Evolutionary conservation across 2,888 invertebrate species (phyloP).

Genomic region (Eupithecia dodoneata): DNA sequence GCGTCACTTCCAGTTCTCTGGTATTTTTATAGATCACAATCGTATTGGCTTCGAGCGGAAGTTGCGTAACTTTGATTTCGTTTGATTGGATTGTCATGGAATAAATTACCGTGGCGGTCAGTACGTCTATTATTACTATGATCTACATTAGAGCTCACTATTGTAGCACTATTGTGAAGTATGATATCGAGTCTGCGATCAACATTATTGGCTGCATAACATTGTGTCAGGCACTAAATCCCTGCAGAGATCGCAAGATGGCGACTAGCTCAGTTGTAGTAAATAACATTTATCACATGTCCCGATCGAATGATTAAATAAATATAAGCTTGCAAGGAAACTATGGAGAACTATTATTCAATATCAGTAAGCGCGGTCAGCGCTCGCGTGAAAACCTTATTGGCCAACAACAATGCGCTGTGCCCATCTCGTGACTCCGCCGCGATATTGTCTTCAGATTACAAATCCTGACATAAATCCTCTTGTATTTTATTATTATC

Average conservation of each 20-base stretch:
- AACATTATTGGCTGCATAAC: slow-evolving; percentile 16
- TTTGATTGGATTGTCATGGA: slow-evolving; percentile 36
- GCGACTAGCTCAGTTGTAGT: slow-evolving; percentile 19
- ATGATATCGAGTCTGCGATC: slow-evolving; percentile 15
- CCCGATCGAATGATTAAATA: slow-evolving; percentile 31
- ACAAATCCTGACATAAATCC: slow-evolving; percentile 77
- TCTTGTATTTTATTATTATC: slow-evolving; percentile 74
- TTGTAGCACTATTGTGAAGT: slow-evolving; percentile 3
- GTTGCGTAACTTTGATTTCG: slow-evolving; percentile 31
- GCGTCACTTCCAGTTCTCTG: slow-evolving; percentile 24
- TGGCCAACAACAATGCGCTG: slow-evolving; percentile 70
- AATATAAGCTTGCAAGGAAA: slow-evolving; percentile 24
- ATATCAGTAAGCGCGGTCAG: slow-evolving; percentile 44
- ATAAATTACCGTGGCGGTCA: slow-evolving; percentile 30
- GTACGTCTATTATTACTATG: slow-evolving; percentile 20
- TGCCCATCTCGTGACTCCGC: slow-evolving; percentile 78
- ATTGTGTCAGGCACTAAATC: slow-evolving; percentile 19
- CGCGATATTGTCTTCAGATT: slow-evolving; percentile 76
- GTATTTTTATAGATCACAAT: slow-evolving; percentile 29
- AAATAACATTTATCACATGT: slow-evolving; percentile 28
- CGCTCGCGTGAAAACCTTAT: slow-evolving; percentile 66
- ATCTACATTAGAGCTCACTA: slow-evolving; percentile 7
- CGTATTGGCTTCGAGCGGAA: slow-evolving; percentile 28
- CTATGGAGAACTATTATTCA: slow-evolving; percentile 26
- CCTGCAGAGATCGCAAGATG: slow-evolving; percentile 19